phyloP scores from a whole-genome alignment of 2,888 invertebrate species.

The Heliconius aoede region DNA sequence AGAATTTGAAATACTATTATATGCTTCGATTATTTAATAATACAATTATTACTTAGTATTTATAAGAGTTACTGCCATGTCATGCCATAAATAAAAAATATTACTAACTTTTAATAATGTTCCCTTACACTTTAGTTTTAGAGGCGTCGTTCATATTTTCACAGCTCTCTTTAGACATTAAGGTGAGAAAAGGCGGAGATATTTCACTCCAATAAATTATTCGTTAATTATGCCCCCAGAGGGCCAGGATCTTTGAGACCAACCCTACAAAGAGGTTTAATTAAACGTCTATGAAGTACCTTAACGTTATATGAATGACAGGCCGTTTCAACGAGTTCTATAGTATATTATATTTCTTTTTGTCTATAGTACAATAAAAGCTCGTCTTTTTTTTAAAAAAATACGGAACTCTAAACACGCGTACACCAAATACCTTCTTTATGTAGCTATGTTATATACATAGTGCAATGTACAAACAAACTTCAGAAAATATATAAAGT shows the following conservation, averaged over 20 bases:
- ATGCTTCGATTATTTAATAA: too few relatives aligned
- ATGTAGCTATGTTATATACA: too few relatives aligned
- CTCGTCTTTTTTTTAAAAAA: too few relatives aligned
- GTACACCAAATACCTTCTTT: too few relatives aligned
- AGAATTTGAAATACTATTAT: too few relatives aligned
- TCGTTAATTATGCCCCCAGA: constrained; percentile 46
- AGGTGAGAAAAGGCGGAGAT: constrained; percentile 41
- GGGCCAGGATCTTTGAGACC: constrained; percentile 42
- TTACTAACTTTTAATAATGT: too few relatives aligned
- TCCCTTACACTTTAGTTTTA: constrained; percentile 19
- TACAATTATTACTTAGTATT: too few relatives aligned
- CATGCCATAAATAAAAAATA: too few relatives aligned
- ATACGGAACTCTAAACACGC: too few relatives aligned
- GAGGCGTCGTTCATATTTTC: constrained; percentile 33
- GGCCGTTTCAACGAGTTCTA: neutral
- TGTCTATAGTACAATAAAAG: neutral
- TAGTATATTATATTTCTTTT: constrained; percentile 7
- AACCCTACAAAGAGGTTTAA: constrained; percentile 44
- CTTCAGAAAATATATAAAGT: too few relatives aligned
- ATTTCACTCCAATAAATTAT: constrained; percentile 44
- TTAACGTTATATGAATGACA: constrained; percentile 27
- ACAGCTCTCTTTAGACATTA: constrained; percentile 27
- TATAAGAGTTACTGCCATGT: too few relatives aligned
- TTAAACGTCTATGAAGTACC: constrained; percentile 42
- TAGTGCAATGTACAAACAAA: too few relatives aligned